Conservation (phyloP, 2,888 invertebrate species). For the Agyllia agylla region DNA sequence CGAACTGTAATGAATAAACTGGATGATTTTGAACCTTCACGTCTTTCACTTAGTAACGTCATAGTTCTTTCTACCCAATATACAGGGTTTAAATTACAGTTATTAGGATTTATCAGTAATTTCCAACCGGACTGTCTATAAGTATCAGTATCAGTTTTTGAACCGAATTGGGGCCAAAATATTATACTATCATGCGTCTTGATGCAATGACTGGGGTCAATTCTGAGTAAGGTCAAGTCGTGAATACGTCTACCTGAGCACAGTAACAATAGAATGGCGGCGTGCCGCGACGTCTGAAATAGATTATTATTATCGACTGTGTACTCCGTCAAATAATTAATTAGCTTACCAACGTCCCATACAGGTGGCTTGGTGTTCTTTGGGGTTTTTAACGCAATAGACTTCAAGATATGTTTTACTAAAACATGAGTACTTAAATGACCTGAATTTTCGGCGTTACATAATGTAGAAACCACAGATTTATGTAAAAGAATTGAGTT, state of each 20-base stretch:
- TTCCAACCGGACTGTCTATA: constrained; percentile 44
- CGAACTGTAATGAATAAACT: constrained; percentile 19
- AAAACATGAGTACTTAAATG: constrained; percentile 47
- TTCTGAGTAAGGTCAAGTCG: neutral
- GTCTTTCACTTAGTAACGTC: neutral
- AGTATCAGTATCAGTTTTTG: constrained; percentile 16
- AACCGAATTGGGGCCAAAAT: constrained; percentile 28
- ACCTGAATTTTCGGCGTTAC: constrained; percentile 28
- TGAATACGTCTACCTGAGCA: neutral
- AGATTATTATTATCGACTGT: neutral
- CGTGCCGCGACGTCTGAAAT: neutral
- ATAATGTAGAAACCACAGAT: constrained; percentile 59
- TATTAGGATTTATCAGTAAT: neutral
- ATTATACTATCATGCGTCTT: constrained; percentile 4
- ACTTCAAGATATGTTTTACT: constrained; percentile 53
- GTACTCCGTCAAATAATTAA: neutral
- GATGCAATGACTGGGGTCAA: neutral
- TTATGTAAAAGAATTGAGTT: too few relatives aligned
- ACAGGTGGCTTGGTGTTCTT: neutral
- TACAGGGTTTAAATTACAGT: constrained; percentile 28
- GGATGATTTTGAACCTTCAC: neutral
- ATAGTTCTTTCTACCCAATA: constrained; percentile 16
- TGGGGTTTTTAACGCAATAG: constrained; percentile 35
- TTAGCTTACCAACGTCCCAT: constrained; percentile 2
- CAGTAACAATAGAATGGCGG: neutral